These are phyloP conservation scores for Coleophora flavipennella DNA, from an alignment of 2,888 invertebrate species.

Conservation along the genomic window DNA sequence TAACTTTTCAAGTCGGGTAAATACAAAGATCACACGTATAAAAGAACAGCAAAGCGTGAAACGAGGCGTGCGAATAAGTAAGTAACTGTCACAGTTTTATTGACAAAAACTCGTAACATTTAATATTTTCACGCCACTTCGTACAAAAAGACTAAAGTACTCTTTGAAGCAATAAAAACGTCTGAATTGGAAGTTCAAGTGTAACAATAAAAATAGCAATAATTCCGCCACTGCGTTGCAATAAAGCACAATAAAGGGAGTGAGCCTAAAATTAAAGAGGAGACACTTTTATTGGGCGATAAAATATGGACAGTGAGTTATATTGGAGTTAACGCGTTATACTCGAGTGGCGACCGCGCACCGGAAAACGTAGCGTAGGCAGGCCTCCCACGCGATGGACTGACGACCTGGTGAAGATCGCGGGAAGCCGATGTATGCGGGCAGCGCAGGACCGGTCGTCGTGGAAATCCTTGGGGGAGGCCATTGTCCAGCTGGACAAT, in stretches of 20 bases:
- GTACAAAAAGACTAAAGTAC: constrained; percentile 7
- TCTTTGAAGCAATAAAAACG: constrained; percentile 12
- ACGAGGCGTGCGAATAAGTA: background rate
- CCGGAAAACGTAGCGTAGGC: too few relatives aligned
- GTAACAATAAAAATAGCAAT: constrained; percentile 48
- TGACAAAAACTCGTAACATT: background rate
- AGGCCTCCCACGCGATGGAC: too few relatives aligned
- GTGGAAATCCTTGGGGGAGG: too few relatives aligned
- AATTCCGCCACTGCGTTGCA: constrained; percentile 31
- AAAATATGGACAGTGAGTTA: constrained; percentile 34
- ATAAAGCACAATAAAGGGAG: constrained; percentile 41
- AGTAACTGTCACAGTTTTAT: background rate
- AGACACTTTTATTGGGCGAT: constrained; percentile 49
- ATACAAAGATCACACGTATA: too few relatives aligned
- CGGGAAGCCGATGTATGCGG: too few relatives aligned
- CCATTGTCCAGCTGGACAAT: too few relatives aligned
- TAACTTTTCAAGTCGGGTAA: too few relatives aligned
- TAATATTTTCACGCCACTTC: background rate
- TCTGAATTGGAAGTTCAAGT: constrained; percentile 3
- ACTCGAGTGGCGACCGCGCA: too few relatives aligned
- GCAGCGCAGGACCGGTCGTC: too few relatives aligned
- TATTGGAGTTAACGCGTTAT: too few relatives aligned
- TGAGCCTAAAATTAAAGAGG: constrained; percentile 42
- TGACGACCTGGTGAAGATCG: too few relatives aligned
- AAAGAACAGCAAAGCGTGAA: too few relatives aligned